Evolutionary conservation across 2,797 vertebrate genomes (phyloP).

Genomic region (Pseudotriccus pelzelni): DNA sequence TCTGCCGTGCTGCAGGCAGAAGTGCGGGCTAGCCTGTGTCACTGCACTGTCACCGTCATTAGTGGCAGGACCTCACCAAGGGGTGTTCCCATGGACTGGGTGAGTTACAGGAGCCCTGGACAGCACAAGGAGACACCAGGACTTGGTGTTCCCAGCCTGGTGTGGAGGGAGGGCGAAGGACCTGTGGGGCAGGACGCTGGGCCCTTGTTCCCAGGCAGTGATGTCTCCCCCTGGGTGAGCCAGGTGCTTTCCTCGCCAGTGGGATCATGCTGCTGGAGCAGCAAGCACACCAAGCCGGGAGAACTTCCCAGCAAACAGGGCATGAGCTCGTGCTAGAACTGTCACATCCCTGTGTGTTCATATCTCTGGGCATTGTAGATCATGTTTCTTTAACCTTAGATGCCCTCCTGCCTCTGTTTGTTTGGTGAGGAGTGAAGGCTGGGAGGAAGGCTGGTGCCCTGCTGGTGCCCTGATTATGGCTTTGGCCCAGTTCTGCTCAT

Average conservation of each 20-base stretch:
- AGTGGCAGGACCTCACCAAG: not conserved
- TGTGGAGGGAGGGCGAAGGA: not conserved
- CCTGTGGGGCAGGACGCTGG: not conserved
- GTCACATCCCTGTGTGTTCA: not conserved
- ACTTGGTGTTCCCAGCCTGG: not conserved
- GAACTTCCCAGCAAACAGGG: not conserved
- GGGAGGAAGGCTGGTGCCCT: not conserved
- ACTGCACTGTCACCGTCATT: not conserved
- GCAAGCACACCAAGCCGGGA: not conserved
- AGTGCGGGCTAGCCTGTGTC: not conserved
- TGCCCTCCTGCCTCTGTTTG: not conserved
- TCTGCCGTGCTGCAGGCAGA: not conserved
- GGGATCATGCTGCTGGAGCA: not conserved
- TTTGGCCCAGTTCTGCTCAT: not conserved
- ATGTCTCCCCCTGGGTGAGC: not conserved
- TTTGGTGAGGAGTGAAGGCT: not conserved
- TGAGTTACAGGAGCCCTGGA: not conserved
- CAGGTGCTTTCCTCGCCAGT: not conserved
- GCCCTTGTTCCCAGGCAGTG: not conserved
- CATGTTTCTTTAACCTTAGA: not conserved
- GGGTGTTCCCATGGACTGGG: not conserved
- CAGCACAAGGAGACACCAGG: accelerated
- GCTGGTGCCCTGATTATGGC: not conserved
- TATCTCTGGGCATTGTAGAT: not conserved
- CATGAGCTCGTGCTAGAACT: not conserved